Conservation (phyloP, 2,888 invertebrate genomes). For the Agapostemon virescens region DNA sequence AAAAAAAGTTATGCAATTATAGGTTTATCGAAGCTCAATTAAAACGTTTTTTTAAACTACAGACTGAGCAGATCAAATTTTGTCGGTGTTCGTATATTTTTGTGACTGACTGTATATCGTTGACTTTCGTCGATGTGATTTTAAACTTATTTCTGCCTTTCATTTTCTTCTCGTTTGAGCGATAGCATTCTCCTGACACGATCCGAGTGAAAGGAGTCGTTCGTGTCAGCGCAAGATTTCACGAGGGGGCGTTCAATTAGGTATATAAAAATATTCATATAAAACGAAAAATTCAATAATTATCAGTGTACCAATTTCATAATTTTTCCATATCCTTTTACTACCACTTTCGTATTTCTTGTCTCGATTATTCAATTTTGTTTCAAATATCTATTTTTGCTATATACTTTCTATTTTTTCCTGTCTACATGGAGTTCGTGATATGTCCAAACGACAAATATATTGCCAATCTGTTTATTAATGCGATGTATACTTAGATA, state of each 20-base stretch:
- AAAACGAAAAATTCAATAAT: conserved; percentile 1
- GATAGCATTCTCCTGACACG: conserved; percentile 59
- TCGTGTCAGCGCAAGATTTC: conserved; percentile 48
- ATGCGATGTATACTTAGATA: too few relatives aligned
- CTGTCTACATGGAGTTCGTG: too few relatives aligned
- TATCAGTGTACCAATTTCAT: not conserved
- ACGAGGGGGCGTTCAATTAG: conserved; percentile 38
- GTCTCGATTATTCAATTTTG: too few relatives aligned
- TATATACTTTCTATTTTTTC: too few relatives aligned
- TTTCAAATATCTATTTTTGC: too few relatives aligned
- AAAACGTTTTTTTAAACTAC: too few relatives aligned
- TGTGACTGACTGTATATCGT: not conserved
- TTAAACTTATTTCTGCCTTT: conserved; percentile 49
- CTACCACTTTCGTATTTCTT: not conserved
- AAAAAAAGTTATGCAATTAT: too few relatives aligned
- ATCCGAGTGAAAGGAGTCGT: conserved; percentile 68
- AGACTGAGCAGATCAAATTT: too few relatives aligned
- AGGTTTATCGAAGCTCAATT: too few relatives aligned
- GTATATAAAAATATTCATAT: conserved; percentile 32
- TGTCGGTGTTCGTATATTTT: not conserved
- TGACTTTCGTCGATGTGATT: conserved; percentile 36
- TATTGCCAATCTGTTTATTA: too few relatives aligned
- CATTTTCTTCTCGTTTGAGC: conserved; percentile 62
- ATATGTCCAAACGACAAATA: too few relatives aligned
- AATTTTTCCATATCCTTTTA: not conserved